Evolutionary conservation across 2,113 vertebrate species (phyloP).

Genomic region (Notarius lentiginosus): DNA sequence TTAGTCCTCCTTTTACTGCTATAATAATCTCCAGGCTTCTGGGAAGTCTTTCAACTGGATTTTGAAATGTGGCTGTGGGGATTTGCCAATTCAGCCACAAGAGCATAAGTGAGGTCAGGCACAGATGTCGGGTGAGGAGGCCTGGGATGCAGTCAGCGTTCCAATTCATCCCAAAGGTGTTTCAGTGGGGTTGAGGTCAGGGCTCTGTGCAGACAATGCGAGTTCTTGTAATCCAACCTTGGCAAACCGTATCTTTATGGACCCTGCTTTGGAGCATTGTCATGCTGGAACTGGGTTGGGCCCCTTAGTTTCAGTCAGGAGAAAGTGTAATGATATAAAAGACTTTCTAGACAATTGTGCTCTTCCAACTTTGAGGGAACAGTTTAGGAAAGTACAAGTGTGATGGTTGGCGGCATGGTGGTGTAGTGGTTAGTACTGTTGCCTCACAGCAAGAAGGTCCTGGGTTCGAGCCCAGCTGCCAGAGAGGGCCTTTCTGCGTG

Average conservation of each 20-base stretch:
- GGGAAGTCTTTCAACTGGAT: not conserved
- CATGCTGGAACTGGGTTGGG: too few species aligned
- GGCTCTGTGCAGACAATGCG: not conserved
- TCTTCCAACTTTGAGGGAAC: not conserved
- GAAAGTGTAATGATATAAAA: not conserved
- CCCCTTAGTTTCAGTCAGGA: too few species aligned
- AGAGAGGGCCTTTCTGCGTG: too few species aligned
- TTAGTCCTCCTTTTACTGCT: not conserved
- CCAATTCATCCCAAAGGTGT: not conserved
- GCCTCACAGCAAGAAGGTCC: too few species aligned
- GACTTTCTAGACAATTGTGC: not conserved
- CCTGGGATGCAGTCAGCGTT: not conserved
- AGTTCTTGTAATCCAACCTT: not conserved
- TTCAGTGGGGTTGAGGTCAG: not conserved
- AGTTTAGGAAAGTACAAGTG: too few species aligned
- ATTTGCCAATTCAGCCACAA: not conserved
- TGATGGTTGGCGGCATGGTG: not conserved
- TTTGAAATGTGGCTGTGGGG: not conserved
- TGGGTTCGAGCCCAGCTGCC: too few species aligned
- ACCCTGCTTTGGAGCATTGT: too few species aligned
- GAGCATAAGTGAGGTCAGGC: not conserved
- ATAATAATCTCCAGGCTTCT: not conserved
- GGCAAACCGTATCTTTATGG: not conserved
- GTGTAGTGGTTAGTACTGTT: too few species aligned
- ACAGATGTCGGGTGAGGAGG: not conserved